A percentile compares a stretch with the other conserved stretches of the same genome.
These are phyloP conservation scores for Nephrocerus scutellatus DNA, from an alignment of 2,888 invertebrate genomes.

Conservation along the genomic window DNA sequence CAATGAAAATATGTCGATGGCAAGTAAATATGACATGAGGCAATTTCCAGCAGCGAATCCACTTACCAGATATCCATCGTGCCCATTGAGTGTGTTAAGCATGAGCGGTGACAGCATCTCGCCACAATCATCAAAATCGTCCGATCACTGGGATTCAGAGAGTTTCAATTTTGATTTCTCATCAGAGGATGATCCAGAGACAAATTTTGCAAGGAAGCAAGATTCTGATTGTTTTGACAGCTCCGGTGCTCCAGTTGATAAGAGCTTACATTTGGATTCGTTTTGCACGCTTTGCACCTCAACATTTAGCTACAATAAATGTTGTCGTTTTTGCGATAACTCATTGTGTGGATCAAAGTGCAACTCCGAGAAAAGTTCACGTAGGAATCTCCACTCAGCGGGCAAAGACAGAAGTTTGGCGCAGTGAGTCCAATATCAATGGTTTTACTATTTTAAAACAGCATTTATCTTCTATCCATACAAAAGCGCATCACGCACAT, in stretches of 20 bases:
- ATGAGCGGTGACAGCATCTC: conserved; percentile 25
- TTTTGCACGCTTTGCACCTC: conserved; percentile 47
- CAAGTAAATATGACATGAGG: conserved; percentile 41
- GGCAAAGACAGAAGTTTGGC: background rate
- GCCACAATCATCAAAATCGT: conserved; percentile 23
- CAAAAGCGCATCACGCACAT: no score
- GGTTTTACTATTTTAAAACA: no score
- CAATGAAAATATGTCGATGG: conserved; percentile 47
- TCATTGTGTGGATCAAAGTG: conserved; percentile 45
- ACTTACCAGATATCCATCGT: conserved; percentile 24
- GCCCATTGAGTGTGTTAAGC: conserved; percentile 17
- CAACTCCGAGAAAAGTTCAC: conserved; percentile 35
- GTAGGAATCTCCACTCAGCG: conserved; percentile 28
- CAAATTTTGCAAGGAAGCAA: conserved; percentile 9
- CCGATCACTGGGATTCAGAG: conserved; percentile 32
- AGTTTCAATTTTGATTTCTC: conserved; percentile 39
- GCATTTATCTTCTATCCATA: no score
- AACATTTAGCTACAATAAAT: conserved; percentile 46
- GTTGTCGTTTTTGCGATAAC: conserved; percentile 42
- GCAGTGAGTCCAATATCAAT: conserved; percentile 22
- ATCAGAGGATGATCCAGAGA: conserved; percentile 38
- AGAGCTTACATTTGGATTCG: conserved; percentile 38
- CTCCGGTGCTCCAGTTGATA: conserved; percentile 16
- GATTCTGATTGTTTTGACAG: conserved; percentile 14
- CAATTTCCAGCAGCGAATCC: conserved; percentile 34